Base-by-base conservation (phyloP, 2,888 invertebrate genomes). In the Apoderus coryli region DNA sequence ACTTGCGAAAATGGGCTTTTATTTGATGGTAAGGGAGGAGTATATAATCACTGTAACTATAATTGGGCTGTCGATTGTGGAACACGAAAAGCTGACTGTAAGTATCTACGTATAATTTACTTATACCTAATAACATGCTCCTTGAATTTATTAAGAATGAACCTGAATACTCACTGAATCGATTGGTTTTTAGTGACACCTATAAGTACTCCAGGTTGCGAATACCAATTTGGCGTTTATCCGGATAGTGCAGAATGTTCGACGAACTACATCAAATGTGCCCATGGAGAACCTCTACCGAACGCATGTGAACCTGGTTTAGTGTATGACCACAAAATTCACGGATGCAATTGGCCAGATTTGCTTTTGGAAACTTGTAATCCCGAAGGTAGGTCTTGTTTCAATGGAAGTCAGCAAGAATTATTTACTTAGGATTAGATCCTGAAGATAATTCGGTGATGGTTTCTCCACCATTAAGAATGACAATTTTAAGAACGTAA, bases 321-420 rank as follows among this genome's bases (percentile, higher is more conserved):
- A 34, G 89, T 77, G 10, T 90, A 89, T 56, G 88, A 90, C 47
- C 78, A 82, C 29, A 74, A 79, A 44, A 84, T 70, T 35, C 89
- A 90, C 53, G 73, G 76, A 28, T 90, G 90, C 67, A 88, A 89
- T 57, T 90, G 90, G 90, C 89, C 90, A 4, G 90, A 90, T 64
- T 75, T 85, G 34, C 65, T 90, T 23, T 63, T 81, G 39, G 84
- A 86, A 33, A 73, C 69, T 54, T 90, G 90, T 59, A 85, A 86
- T 58, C 86, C 88, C 39, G 88, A 88, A 70, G 80, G 82, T 82
- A 60, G 26, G 30, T 19, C 13, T n/a, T n/a, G n/a, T n/a, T n/a
- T n/a, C n/a, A n/a, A n/a, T n/a, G n/a, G n/a, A n/a, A n/a, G n/a
- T n/a, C n/a, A n/a, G n/a, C n/a, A n/a, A n/a, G n/a, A n/a, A n/a